Base-by-base conservation (phyloP, 2,113 vertebrate species). In the Boulengeromyrus knoepffleri region DNA sequence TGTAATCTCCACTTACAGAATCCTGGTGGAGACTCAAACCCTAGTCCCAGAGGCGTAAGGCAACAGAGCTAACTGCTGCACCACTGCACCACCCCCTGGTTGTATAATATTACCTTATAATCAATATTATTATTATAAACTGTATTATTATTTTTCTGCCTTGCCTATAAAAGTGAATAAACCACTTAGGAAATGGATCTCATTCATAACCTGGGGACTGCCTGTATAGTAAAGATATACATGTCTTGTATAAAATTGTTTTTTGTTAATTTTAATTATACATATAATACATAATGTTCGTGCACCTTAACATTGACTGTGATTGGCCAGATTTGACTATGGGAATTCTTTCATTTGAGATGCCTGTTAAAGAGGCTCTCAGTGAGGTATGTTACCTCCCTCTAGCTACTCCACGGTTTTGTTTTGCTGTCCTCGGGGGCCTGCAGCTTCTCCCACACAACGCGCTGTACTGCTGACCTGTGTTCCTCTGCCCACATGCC, bases 401-500 rank as follows among this genome's bases (percentile, higher is more conserved):
- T 13, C 31, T 17, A 80, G 74, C 74, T 80, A 80, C 15, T 36
- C 74, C 62, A 13, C 10, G 1, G 62, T 70, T 31, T 13, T 70
- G 24, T 70, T 70, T 70, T 13, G 62, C n/a, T 70, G 62, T 70
- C 62, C 27, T 70, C 27, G 62, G 62, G 10, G 62, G 62, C 10
- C 62, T 70, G 62, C 62, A 70, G 62, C 50, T 49, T 89, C 90
- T 89, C 90, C 86, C 80, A 89, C 90, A 91, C 89, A 93, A 46
- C 49, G 46, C 47, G 8, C 42, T 80, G 8, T 46, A 52, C 21
- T 31, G 66, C 17, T 74, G 88, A 58, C 88, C 88, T n/a, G 70
- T 8, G 46, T 8, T 50, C 88, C 46, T 52, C 88, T 39, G 21
- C n/a, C 88, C 12, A 46, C 90, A 89, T 87, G 88, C 88, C 90